Base-by-base conservation (phyloP, 2,113 vertebrate genomes). In the Cygnus buccinator region DNA sequence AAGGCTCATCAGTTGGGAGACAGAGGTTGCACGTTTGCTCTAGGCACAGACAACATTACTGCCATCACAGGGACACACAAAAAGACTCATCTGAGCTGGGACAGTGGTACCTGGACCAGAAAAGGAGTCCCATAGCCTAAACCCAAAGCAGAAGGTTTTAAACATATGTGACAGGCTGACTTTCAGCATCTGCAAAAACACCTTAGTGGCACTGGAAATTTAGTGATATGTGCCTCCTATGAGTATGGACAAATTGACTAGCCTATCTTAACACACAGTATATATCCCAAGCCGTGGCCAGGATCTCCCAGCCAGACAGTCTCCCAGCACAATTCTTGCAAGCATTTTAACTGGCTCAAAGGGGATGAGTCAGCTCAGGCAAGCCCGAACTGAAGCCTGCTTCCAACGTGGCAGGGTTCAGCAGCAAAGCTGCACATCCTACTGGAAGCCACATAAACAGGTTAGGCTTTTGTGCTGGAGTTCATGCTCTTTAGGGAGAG, bases 131-230 rank as follows among this genome's bases (percentile, higher is more conserved):
- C 3, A 11, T 2, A 46, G 21, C 9, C 65, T 21, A 84, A 70
- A 84, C 37, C 5, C 48, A 79, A 50, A 80, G 29, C 28, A 71
- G 13, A 20, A 18, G 9, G 10, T 22, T 80, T 84, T 59, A 65
- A 13, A 65, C 44, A 37, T 18, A 13, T 12, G 50, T 0, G 0
- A 7, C 26, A 59, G 62, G 66, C 7, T n/a, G 15, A 52, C 46
- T 84, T 13, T 59, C 44, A 61, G 26, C 35, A 63, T 11, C 23
- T 75, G 55, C 68, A 57, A 33, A 50, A 66, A 15, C 71, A 65
- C n/a, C 23, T 17, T 10, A 17, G 22, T 23, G 20, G 54, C 48
- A 59, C 44, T 58, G 54, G 58, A 80, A 68, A 80, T 13, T 21
- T 35, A 61, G 37, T 37, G 43, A 48, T 37, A 66, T 3, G 5